These are phyloP conservation scores for Thelaira solivaga DNA, from an alignment of 2,888 invertebrate genomes.

Conservation along the genomic window DNA sequence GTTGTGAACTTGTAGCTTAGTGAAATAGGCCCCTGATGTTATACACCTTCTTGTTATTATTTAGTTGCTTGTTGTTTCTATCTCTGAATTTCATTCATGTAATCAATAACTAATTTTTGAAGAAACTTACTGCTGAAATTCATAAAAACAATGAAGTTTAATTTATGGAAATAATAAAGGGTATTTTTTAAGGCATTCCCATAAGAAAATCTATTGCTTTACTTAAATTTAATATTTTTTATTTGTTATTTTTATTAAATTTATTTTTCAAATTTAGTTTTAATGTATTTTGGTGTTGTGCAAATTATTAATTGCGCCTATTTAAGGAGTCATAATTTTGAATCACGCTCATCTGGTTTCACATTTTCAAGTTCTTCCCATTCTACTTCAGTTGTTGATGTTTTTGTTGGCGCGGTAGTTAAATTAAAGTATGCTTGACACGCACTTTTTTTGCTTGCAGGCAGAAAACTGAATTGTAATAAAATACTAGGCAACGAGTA, in stretches of 20 bases:
- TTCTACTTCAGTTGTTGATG: neutral
- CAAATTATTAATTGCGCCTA: constrained; percentile 70
- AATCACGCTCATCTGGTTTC: constrained; percentile 53
- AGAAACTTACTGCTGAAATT: too few relatives aligned
- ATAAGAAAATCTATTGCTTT: too few relatives aligned
- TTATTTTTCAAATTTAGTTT: neutral
- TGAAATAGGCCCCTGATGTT: too few relatives aligned
- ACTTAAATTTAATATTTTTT: too few relatives aligned
- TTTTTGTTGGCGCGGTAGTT: constrained; percentile 27
- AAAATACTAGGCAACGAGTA: neutral
- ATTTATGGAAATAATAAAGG: too few relatives aligned
- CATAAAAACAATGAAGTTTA: too few relatives aligned
- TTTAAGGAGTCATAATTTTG: constrained; percentile 61
- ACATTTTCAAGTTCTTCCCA: constrained; percentile 20
- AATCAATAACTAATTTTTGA: too few relatives aligned
- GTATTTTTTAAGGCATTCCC: too few relatives aligned
- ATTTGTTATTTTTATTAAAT: neutral
- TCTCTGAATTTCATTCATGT: too few relatives aligned
- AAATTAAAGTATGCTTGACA: constrained; percentile 51
- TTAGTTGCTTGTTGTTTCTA: too few relatives aligned
- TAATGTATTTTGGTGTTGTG: constrained; percentile 63
- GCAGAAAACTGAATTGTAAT: constrained; percentile 27
- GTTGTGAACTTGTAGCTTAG: too few relatives aligned
- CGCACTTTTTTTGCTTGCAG: constrained; percentile 42
- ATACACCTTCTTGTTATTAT: too few relatives aligned